These are phyloP conservation scores for Sterrhoptilus dennistouni DNA, from an alignment of 2,113 vertebrate genomes.

Conservation along the genomic window DNA sequence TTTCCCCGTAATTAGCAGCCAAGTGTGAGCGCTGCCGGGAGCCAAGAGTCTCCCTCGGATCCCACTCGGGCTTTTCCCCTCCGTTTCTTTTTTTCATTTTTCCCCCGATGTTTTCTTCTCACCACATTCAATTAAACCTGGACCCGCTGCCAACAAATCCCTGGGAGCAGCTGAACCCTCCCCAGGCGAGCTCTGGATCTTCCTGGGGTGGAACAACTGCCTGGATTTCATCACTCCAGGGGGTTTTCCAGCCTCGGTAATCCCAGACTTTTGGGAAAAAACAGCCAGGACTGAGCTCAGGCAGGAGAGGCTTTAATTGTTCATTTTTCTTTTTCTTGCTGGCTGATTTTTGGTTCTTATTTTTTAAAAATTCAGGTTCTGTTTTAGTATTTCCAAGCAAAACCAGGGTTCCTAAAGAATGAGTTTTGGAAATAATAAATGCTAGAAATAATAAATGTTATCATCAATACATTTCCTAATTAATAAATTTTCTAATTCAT, in stretches of 20 bases:
- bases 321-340: fast-evolving
- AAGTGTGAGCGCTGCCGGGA: background rate
- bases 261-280: fast-evolving
- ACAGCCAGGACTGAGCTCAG: fast-evolving
- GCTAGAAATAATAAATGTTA: no score
- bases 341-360: background rate
- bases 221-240: fast-evolving
- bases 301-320: background rate
- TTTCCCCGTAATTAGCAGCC: slow-evolving; percentile 20
- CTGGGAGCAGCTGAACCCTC: background rate
- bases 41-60: background rate
- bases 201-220: fast-evolving
- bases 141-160: background rate
- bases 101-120: background rate
- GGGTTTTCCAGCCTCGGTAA: background rate
- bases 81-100: background rate
- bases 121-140: background rate
- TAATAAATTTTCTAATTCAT: no score
- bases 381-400: fast-evolving
- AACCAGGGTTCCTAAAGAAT: fast-evolving
- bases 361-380: fast-evolving
- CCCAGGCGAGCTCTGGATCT: fast-evolving
- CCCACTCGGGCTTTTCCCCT: background rate
- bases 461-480: no score
- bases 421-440: fast-evolving